Base-by-base conservation (phyloP, 2,888 invertebrate genomes). In the Calephelis perditalis region DNA sequence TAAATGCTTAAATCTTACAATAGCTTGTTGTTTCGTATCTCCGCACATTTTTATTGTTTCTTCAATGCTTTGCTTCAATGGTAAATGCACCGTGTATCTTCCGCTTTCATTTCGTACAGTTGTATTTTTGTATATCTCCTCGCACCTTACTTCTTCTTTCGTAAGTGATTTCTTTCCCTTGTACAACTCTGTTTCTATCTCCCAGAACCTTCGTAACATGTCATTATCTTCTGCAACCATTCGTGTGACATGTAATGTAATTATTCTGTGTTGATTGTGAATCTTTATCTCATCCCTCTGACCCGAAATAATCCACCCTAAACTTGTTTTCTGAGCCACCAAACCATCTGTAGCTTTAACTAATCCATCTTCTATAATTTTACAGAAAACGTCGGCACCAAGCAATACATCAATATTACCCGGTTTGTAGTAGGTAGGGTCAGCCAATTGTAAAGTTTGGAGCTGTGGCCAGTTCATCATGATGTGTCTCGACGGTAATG, bases 361-460 rank as follows among this genome's bases (percentile, higher is more conserved):
- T 40, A 70, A 58, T 12, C 68, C 69, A 7, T 62, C 64, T 59
- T 67, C 65, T 55, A 70, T 65, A 26, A 71, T 68, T 49, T 70
- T 62, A 35, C 66, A 57, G 52, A 62, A 68, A 7, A 69, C 62
- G 8, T 70, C 69, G 9, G 70, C 66, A 35, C 70, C 69, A n/a
- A 71, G 68, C 57, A 69, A 59, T 8, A 68, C 40, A 45, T 66
- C 65, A 26, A 68, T 62, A 37, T 58, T 66, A 7, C 61, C 58
- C n/a, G 66, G 68, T 46, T 59, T 64, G 56, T 60, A n/a, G 15
- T 56, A 68, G 10, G 7, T 12, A 12, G 46, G 12, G 12, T 64
- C 68, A 54, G 66, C 66, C 56, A 69, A 56, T 40, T 47, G n/a
- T 52, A 66, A 57, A 8, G 60, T 63, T 61, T 63, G 43, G 9